phyloP scores from a whole-genome alignment of 2,797 vertebrate genomes.

The Apogon hyalosoma region DNA sequence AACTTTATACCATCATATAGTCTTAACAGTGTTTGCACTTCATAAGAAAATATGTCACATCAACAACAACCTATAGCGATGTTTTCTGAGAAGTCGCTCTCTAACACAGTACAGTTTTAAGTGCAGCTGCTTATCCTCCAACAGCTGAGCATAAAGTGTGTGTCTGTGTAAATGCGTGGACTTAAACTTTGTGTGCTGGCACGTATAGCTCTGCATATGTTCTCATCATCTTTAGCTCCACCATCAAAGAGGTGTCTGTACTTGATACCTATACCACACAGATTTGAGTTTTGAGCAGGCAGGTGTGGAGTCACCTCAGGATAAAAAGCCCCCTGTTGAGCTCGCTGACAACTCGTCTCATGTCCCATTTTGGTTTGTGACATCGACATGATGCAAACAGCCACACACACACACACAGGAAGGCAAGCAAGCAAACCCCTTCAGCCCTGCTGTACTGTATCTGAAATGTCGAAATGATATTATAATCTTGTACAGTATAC shows the following conservation, averaged over 20 bases:
- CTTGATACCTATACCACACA: constrained; percentile 37
- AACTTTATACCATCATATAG: not conserved
- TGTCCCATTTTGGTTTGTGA: constrained; percentile 48
- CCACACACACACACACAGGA: constrained; percentile 7
- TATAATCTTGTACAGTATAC: not conserved
- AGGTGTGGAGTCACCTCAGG: constrained; percentile 33
- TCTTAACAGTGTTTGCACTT: constrained; percentile 16
- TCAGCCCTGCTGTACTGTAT: constrained; percentile 33
- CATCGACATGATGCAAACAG: constrained; percentile 28
- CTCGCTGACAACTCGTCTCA: constrained; percentile 39
- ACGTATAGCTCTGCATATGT: constrained; percentile 40
- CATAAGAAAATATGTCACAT: not conserved
- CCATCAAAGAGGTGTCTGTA: constrained; percentile 46
- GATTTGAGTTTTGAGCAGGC: constrained; percentile 42
- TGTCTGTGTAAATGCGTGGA: not conserved
- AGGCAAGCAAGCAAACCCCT: constrained; percentile 18
- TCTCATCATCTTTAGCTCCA: constrained; percentile 57
- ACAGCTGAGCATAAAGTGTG: constrained; percentile 13
- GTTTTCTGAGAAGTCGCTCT: constrained; percentile 26
- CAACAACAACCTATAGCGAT: constrained; percentile 2
- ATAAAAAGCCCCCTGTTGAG: constrained; percentile 34
- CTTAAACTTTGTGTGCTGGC: not conserved
- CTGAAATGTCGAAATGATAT: constrained; percentile 28
- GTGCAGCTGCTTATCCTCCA: constrained; percentile 32
- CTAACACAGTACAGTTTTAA: constrained; percentile 19